Conservation (phyloP, 1,140 invertebrate species). For the Orussus abietinus region DNA sequence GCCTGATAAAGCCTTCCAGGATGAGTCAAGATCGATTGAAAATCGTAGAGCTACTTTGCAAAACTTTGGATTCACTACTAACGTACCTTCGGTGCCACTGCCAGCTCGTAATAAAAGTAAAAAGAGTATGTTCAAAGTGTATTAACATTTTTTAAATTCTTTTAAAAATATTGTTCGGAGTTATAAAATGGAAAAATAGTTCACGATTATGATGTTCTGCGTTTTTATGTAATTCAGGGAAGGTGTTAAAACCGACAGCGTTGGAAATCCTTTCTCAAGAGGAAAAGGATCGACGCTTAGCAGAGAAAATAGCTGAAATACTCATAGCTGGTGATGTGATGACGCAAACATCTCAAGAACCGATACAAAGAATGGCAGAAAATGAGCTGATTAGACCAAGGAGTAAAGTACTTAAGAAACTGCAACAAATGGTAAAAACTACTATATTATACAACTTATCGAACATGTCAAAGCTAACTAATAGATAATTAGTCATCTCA, state of each 20-base stretch:
- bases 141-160: neutral
- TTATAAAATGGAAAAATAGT: slow-evolving; percentile 11
- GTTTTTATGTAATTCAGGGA: slow-evolving; percentile 26
- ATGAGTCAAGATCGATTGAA: no score
- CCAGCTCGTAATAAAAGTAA: slow-evolving; percentile 15
- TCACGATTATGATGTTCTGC: slow-evolving; percentile 4
- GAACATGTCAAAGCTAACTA: no score
- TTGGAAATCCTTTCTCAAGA: slow-evolving; percentile 45
- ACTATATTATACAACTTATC: slow-evolving; percentile 10
- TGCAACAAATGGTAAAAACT: slow-evolving; percentile 24
- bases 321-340: slow-evolving; percentile 39
- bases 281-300: slow-evolving; percentile 47
- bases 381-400: slow-evolving; percentile 19
- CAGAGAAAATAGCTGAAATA: slow-evolving; percentile 51
- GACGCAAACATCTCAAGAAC: slow-evolving; percentile 26
- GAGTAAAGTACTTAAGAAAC: slow-evolving; percentile 26
- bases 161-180: slow-evolving; percentile 5
- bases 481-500: neutral
- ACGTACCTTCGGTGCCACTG: slow-evolving; percentile 25
- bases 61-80: slow-evolving; percentile 43
- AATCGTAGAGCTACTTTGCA: slow-evolving; percentile 34
- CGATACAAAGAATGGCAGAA: slow-evolving; percentile 5
- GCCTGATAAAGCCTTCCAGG: no score
- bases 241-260: slow-evolving; percentile 29
- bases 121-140: slow-evolving; percentile 29